Evolutionary conservation across 1,140 invertebrate genomes (phyloP), one percentile per base, ranked within the genome.

Genomic region (Antheraea pernyi): DNA sequence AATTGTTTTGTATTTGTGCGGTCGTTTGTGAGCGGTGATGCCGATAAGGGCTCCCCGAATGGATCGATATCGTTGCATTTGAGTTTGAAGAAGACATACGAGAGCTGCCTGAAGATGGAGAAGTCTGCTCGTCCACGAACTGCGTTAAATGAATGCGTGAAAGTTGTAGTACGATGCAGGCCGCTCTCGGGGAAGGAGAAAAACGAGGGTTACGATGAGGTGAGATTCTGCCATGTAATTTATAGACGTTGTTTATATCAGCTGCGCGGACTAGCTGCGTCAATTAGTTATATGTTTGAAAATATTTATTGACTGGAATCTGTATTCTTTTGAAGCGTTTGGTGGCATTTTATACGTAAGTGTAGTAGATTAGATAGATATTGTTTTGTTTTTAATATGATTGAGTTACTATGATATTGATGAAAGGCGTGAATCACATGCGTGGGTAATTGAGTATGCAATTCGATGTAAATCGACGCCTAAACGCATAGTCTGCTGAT

Each of bases 151-250:
- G 97, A 98, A 93, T 95, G 95, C 81, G 97, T 98, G 39, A 96
- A 97, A 89, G 98, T 99, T 59, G 95, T 98, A 73, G 97, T 99
- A 10, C 92, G 98, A 91, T 98, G 97, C 93, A 94, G 98, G 30
- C 98, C 98, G 22, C 94, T 99, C 86, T 98, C 96, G 82, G 94
- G 96, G 76, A 96, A 95, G 74, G 98, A 99, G 92, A 94, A 94
- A 22, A 86, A 94, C 53, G 95, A 96, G 80, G 95, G 95, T 42
- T 95, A 96, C 82, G 93, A 93, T 39, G 93, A 94, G 86, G 96
- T 97, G 85, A 92, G 67, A 8, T n/a, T 36, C 59, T 30, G 11
- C 36, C 19, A n/a, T 59, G 39, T 19, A 16, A 36, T 36, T 67
- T 19, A 11, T 30, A 10, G 36, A 30, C 42, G 42, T 83, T 86